phyloP scores from a whole-genome alignment of 1,140 invertebrate genomes.

The Drosophila trapezifrons region DNA sequence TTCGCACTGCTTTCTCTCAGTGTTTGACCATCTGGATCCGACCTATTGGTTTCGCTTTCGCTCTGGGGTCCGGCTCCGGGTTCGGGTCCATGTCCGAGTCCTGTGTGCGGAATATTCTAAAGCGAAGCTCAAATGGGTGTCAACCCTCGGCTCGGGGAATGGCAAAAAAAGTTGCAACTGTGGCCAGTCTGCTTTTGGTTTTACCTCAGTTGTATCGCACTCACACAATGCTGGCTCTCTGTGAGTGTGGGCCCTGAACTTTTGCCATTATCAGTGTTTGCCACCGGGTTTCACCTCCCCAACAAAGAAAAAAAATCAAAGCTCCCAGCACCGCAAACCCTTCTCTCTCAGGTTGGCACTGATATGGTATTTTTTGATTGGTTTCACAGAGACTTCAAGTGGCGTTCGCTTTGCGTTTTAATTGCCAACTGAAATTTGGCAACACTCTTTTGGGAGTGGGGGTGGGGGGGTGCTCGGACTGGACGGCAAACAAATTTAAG shows the following conservation, averaged over 20 bases:
- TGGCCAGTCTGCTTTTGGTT: conserved; percentile 53
- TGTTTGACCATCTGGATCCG: conserved; percentile 7
- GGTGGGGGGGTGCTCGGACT: neutral
- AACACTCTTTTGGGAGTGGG: conserved; percentile 16
- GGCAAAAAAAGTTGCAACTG: conserved; percentile 51
- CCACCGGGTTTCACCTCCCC: conserved; percentile 7
- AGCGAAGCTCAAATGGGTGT: conserved; percentile 63
- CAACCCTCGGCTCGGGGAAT: conserved; percentile 59
- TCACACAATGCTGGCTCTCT: conserved; percentile 4
- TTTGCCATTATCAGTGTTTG: conserved; percentile 65
- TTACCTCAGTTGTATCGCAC: conserved; percentile 27
- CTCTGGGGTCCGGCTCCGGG: neutral
- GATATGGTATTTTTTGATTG: conserved; percentile 79
- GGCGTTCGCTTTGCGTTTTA: conserved; percentile 64
- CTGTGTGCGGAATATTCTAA: conserved; percentile 53
- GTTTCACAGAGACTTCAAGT: conserved; percentile 63
- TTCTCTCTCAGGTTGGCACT: conserved; percentile 34
- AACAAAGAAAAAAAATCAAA: conserved; percentile 1
- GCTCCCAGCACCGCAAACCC: conserved; percentile 8
- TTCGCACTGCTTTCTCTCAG: neutral
- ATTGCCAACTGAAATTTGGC: conserved; percentile 64
- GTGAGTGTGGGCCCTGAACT: conserved; percentile 33
- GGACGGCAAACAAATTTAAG: conserved; percentile 46
- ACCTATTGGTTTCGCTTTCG: conserved; percentile 55
- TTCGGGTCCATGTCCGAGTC: conserved; percentile 23